These are phyloP conservation scores for Epizoanthus stellaris DNA, from an alignment of 92 coral and sea anemone species.

Conservation along the genomic window DNA sequence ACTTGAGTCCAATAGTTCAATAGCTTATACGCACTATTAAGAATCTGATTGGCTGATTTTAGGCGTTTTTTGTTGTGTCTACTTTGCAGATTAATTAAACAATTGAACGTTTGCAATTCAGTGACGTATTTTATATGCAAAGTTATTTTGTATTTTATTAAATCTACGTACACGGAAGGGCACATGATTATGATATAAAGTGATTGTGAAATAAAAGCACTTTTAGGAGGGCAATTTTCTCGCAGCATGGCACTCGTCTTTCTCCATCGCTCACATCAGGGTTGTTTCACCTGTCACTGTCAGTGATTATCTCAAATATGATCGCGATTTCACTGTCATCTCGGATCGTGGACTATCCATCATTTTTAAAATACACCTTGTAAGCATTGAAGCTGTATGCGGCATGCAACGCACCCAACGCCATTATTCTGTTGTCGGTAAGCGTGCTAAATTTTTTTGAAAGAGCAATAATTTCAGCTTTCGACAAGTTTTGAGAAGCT, in stretches of 20 bases:
- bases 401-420: background rate
- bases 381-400: no score
- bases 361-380: background rate
- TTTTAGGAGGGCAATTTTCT: background rate
- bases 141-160: background rate
- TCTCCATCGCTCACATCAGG: background rate
- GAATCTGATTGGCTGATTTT: slow-evolving; percentile 13
- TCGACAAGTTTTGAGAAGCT: slow-evolving; percentile 16
- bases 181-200: no score
- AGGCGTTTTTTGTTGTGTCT: background rate
- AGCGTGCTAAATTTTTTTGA: background rate
- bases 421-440: background rate
- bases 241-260: slow-evolving; percentile 5
- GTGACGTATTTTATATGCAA: background rate
- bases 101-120: slow-evolving; percentile 1
- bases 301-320: slow-evolving; percentile 36
- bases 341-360: background rate
- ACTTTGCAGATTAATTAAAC: background rate
- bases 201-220: slow-evolving; percentile 31
- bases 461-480: background rate
- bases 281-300: slow-evolving; percentile 25
- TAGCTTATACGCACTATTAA: background rate
- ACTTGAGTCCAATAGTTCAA: no score
- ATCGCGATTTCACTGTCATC: slow-evolving; percentile 20
- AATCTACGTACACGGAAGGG: no score